These are phyloP conservation scores for Vandiemenella viatica DNA, from an alignment of 2,888 invertebrate species.

Conservation along the genomic window DNA sequence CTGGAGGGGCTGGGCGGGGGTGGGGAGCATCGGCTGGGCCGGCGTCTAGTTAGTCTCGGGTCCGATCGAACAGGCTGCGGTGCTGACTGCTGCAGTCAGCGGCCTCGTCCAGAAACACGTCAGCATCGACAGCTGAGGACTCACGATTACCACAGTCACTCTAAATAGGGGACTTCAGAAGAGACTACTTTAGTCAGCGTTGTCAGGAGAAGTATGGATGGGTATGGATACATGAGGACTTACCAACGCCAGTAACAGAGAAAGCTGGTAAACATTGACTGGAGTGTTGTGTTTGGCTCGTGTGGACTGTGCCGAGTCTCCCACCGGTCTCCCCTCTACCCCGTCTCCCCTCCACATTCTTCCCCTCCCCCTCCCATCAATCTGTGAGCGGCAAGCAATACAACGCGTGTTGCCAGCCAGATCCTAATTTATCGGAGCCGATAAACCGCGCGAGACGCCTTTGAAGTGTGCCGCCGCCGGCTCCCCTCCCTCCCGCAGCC, in stretches of 20 bases:
- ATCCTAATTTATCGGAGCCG: neutral
- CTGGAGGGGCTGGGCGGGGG: neutral
- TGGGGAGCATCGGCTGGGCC: neutral
- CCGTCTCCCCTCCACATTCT: neutral
- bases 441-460: neutral
- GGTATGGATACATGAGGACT: too few relatives aligned
- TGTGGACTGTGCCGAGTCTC: too few relatives aligned
- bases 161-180: too few relatives aligned
- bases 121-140: neutral
- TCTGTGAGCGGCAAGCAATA: neutral
- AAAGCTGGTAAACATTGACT: too few relatives aligned
- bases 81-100: neutral
- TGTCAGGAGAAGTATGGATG: too few relatives aligned
- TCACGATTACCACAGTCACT: too few relatives aligned
- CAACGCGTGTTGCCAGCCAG: neutral
- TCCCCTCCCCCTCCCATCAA: neutral
- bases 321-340: too few relatives aligned
- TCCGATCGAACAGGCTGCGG: neutral
- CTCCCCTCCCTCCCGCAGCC: neutral
- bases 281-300: too few relatives aligned
- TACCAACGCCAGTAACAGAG: too few relatives aligned
- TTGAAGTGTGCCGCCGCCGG: neutral
- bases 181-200: too few relatives aligned
- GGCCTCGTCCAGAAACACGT: neutral
- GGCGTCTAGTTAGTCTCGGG: neutral